A percentile compares a stretch with the other conserved stretches of the same genome.
These are phyloP conservation scores for Bombus confusus DNA, from an alignment of 1,140 invertebrate genomes.

Conservation along the genomic window DNA sequence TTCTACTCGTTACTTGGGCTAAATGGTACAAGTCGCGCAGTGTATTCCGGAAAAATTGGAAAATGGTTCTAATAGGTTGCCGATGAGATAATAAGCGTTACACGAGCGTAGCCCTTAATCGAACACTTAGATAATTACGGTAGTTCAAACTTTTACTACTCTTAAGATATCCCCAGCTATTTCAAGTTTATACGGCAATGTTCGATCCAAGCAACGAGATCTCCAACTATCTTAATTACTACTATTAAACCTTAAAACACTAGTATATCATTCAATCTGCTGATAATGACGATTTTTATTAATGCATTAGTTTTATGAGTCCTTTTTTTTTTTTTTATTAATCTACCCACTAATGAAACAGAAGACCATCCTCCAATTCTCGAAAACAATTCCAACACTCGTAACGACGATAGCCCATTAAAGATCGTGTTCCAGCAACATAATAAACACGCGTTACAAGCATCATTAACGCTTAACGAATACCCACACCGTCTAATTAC, in stretches of 20 bases:
- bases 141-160: not conserved
- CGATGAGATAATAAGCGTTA: not conserved
- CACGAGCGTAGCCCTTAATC: no score
- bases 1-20: no score
- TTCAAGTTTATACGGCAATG: not conserved
- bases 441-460: conserved; percentile 21
- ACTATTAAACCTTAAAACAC: no score
- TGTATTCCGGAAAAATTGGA: not conserved
- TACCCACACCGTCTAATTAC: conserved; percentile 32
- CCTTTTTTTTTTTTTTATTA: no score
- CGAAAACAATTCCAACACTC: not conserved
- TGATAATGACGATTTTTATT: no score
- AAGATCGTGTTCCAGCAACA: not conserved
- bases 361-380: not conserved
- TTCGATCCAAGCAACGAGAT: no score
- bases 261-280: not conserved
- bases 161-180: not conserved
- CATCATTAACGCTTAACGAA: conserved; percentile 25
- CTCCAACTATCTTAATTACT: not conserved
- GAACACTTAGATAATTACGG: not conserved
- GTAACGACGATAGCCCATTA: conserved; percentile 5
- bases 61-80: not conserved
- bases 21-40: no score
- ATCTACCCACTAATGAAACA: not conserved
- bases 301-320: not conserved